These are phyloP conservation scores for Poecile atricapillus DNA, from an alignment of 2,113 vertebrate species.

Conservation along the genomic window DNA sequence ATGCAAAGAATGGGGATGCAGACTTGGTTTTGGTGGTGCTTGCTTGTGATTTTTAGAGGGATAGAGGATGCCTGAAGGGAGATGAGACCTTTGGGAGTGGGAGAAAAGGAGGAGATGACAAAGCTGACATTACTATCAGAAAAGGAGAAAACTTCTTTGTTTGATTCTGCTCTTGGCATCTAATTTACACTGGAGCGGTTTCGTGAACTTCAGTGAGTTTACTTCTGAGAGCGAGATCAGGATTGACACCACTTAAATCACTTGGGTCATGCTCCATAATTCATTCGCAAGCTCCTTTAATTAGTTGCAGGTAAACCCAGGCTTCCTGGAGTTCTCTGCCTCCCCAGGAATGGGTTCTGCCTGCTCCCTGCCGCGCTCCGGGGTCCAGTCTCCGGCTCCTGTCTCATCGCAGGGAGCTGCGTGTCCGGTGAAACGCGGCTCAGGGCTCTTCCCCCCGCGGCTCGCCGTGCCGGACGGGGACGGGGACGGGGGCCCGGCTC, in stretches of 20 bases:
- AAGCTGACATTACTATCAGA: background rate
- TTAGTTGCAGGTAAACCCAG: slow-evolving; percentile 41
- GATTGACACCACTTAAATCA: background rate
- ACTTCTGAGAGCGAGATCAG: background rate
- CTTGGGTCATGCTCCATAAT: background rate
- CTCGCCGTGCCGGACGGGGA: background rate
- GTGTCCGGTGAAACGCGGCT: background rate
- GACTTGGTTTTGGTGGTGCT: background rate
- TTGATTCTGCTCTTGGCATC: background rate
- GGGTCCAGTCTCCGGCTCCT: background rate
- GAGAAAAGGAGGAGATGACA: background rate
- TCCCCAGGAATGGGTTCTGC: background rate
- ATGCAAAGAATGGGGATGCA: background rate
- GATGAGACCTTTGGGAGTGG: background rate
- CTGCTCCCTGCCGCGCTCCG: background rate
- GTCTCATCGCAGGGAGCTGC: background rate
- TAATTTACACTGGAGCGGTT: background rate
- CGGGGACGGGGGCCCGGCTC: background rate
- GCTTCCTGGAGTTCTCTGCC: background rate
- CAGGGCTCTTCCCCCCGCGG: background rate
- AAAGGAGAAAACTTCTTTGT: background rate
- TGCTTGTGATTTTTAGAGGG: background rate
- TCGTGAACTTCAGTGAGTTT: background rate
- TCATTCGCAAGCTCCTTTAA: slow-evolving; percentile 43
- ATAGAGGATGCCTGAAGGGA: background rate